A percentile compares a stretch with the other conserved stretches of the same genome.
Evolutionary conservation across 2,797 vertebrate species (phyloP).

Genomic region (Allobates femoralis): DNA sequence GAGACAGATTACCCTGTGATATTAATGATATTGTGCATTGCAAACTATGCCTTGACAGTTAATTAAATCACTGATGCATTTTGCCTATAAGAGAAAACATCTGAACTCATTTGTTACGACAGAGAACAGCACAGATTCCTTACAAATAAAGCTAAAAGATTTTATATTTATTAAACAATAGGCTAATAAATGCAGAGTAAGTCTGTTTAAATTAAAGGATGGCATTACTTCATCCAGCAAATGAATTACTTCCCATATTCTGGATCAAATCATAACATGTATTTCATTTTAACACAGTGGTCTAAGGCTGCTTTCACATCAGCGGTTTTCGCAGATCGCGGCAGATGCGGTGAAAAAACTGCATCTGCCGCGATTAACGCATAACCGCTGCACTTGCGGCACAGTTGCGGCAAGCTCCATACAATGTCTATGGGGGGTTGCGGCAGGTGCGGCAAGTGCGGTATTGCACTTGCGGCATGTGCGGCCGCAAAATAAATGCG

Average conservation of each 20-base stretch:
- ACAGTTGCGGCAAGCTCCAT: too few relatives aligned
- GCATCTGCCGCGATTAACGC: too few relatives aligned
- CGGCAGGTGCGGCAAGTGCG: too few relatives aligned
- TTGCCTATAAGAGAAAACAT: constrained; percentile 54
- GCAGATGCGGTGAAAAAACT: too few relatives aligned
- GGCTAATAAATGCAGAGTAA: constrained; percentile 53
- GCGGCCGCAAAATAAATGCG: too few relatives aligned
- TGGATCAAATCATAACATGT: constrained; percentile 21
- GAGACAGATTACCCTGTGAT: constrained; percentile 47
- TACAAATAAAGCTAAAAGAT: constrained; percentile 43
- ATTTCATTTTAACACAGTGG: constrained; percentile 4
- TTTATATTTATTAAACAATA: constrained; percentile 54
- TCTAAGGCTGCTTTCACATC: too few relatives aligned
- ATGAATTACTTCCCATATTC: constrained; percentile 39
- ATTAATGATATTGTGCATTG: constrained; percentile 56
- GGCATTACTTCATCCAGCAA: constrained; percentile 50
- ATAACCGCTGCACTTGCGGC: too few relatives aligned
- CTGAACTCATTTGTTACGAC: constrained; percentile 43
- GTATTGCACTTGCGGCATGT: too few relatives aligned
- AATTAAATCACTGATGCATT: constrained; percentile 60
- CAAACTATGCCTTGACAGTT: constrained; percentile 51
- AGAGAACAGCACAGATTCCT: constrained; percentile 6
- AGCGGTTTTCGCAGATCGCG: too few relatives aligned
- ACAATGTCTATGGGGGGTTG: too few relatives aligned
- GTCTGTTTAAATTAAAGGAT: constrained; percentile 44